A percentile compares a stretch with the other conserved stretches of the same genome.
Conservation (phyloP, 1,140 invertebrate genomes). For the Drosophila punjabiensis region DNA sequence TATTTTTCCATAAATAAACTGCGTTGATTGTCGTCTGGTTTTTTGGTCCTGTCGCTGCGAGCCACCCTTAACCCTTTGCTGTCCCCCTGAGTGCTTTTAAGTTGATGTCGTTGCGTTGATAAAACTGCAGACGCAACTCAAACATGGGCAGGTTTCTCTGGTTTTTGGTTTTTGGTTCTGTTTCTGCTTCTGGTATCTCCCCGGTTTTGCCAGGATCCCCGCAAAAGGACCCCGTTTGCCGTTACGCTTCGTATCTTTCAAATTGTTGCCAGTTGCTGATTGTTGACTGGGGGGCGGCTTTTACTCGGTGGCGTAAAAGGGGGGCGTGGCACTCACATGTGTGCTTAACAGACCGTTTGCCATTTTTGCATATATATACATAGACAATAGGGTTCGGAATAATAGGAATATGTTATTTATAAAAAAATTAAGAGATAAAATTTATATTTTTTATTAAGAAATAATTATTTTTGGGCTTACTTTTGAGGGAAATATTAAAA, state of each 20-base stretch:
- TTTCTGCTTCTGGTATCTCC: constrained; percentile 18
- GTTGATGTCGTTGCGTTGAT: constrained; percentile 81
- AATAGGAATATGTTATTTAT: not conserved
- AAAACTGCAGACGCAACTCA: constrained; percentile 81
- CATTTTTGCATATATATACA: constrained; percentile 71
- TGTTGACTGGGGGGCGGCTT: constrained; percentile 60
- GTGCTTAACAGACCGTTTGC: constrained; percentile 82
- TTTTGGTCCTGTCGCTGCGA: constrained; percentile 15
- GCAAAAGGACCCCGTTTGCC: constrained; percentile 46
- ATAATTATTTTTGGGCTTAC: too few relatives aligned
- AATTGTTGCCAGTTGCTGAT: constrained; percentile 78
- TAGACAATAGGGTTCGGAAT: not conserved
- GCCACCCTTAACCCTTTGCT: constrained; percentile 67
- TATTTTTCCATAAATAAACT: constrained; percentile 84
- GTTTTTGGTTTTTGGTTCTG: constrained; percentile 29
- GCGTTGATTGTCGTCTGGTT: constrained; percentile 78
- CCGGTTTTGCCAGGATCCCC: constrained; percentile 27
- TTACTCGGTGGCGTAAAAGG: constrained; percentile 11
- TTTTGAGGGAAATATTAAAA: not conserved
- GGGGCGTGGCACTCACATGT: constrained; percentile 72
- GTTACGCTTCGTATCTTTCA: constrained; percentile 81
- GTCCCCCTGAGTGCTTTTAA: constrained; percentile 81
- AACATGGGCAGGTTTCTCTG: constrained; percentile 60
- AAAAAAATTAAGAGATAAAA: not conserved
- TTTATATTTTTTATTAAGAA: not conserved